phyloP scores from a whole-genome alignment of 2,797 vertebrate genomes.

The Amblyraja radiata region DNA sequence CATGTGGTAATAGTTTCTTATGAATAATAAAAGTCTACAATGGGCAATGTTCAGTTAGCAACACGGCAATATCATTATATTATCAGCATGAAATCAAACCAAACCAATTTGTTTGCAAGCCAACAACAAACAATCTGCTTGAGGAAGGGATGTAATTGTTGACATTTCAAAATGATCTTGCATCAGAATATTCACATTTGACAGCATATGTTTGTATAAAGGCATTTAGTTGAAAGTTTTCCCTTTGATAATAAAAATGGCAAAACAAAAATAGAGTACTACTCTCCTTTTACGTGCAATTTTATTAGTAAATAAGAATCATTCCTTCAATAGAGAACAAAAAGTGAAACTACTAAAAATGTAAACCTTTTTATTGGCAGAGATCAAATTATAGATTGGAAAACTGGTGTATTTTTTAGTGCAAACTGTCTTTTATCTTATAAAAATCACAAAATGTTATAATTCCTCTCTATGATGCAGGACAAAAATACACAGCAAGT shows the following conservation, averaged over 20 bases:
- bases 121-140: not conserved
- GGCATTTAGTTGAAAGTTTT: not conserved
- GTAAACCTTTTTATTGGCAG: not conserved
- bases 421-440: not conserved
- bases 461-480: not conserved
- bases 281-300: not conserved
- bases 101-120: not conserved
- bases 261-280: not conserved
- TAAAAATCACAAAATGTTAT: not conserved
- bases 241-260: not conserved
- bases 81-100: not conserved
- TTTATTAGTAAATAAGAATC: not conserved
- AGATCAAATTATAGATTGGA: not conserved
- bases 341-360: slow-evolving; percentile 2
- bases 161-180: too few relatives aligned
- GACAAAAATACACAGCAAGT: not conserved
- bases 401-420: not conserved
- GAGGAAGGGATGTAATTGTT: too few relatives aligned
- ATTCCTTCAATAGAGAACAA: not conserved
- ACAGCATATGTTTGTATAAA: too few relatives aligned
- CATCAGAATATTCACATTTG: too few relatives aligned
- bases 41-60: not conserved
- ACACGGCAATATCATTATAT: not conserved
- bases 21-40: not conserved
- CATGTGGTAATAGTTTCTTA: not conserved